Evolutionary conservation across 1,140 invertebrate species (phyloP).

Genomic region (Agraylea sexmaculata): DNA sequence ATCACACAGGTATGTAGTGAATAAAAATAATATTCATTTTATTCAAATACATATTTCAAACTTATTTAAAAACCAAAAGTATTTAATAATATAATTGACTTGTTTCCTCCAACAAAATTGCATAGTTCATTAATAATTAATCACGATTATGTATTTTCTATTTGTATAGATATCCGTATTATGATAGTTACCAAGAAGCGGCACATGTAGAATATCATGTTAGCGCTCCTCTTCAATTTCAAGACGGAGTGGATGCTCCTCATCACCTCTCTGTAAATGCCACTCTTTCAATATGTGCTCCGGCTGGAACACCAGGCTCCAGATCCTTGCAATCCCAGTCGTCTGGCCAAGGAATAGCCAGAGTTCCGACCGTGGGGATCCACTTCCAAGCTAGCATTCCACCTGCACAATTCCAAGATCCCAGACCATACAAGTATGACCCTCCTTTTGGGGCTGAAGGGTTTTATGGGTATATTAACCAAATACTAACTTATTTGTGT

Average conservation of each 20-base stretch:
- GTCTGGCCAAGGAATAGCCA: slow-evolving; percentile 12
- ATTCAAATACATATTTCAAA: neutral
- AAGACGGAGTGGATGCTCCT: slow-evolving; percentile 28
- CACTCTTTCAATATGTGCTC: slow-evolving; percentile 18
- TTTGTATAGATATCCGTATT: slow-evolving; percentile 20
- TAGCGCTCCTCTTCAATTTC: slow-evolving; percentile 37
- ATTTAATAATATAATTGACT: neutral
- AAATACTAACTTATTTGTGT: too few relatives aligned
- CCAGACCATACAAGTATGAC: slow-evolving; percentile 27
- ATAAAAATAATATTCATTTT: neutral
- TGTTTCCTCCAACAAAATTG: too few relatives aligned
- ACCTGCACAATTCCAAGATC: slow-evolving; percentile 35
- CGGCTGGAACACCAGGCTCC: too few relatives aligned
- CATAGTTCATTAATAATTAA: too few relatives aligned
- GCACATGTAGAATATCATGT: slow-evolving; percentile 26
- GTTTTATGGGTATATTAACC: too few relatives aligned
- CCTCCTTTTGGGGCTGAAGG: slow-evolving; percentile 23
- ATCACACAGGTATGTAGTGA: slow-evolving; percentile 12
- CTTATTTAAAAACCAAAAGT: neutral
- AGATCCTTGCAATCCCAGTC: too few relatives aligned
- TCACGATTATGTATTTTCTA: neutral
- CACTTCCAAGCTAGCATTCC: slow-evolving; percentile 39
- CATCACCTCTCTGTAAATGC: slow-evolving; percentile 12
- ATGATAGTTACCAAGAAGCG: slow-evolving; percentile 18
- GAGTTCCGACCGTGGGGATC: slow-evolving; percentile 27